A percentile compares a stretch with the other conserved stretches of the same genome.
These are phyloP conservation scores for Sinotaia quadrata DNA, from an alignment of 2,888 invertebrate genomes.

Conservation along the genomic window DNA sequence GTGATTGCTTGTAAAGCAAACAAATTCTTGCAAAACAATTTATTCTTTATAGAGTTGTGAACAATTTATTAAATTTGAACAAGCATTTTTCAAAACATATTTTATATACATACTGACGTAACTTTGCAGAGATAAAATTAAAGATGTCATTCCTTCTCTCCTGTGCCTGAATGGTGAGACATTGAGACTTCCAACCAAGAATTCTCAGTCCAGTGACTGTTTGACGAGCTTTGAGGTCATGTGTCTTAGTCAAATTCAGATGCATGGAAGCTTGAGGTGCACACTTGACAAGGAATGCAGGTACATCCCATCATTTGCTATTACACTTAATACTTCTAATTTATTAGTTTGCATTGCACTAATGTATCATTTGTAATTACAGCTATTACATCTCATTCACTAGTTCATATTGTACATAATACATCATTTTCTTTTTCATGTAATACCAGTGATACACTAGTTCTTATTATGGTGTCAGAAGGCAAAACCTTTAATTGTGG, in stretches of 20 bases:
- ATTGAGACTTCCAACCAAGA: slow-evolving; percentile 6
- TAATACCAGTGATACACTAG: no score
- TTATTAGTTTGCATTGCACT: no score
- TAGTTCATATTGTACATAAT: no score
- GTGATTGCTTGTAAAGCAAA: no score
- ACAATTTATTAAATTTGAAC: neutral
- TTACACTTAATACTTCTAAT: no score
- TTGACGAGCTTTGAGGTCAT: slow-evolving; percentile 47
- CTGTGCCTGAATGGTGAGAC: slow-evolving; percentile 32
- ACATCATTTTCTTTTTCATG: no score
- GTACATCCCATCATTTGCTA: slow-evolving; percentile 32
- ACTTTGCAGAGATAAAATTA: slow-evolving; percentile 26
- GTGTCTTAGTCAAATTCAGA: slow-evolving; percentile 52
- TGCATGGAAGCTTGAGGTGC: slow-evolving; percentile 36
- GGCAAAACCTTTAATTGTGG: no score
- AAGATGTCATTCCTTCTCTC: slow-evolving; percentile 37
- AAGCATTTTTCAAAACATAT: neutral
- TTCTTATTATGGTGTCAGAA: no score
- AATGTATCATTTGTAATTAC: no score
- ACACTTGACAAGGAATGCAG: slow-evolving; percentile 37
- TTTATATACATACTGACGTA: neutral
- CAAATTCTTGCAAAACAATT: neutral
- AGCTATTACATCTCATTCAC: no score
- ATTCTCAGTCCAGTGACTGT: neutral
- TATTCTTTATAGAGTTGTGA: neutral